Conservation (phyloP, 2,888 invertebrate genomes). For the Drosophila yooni region DNA sequence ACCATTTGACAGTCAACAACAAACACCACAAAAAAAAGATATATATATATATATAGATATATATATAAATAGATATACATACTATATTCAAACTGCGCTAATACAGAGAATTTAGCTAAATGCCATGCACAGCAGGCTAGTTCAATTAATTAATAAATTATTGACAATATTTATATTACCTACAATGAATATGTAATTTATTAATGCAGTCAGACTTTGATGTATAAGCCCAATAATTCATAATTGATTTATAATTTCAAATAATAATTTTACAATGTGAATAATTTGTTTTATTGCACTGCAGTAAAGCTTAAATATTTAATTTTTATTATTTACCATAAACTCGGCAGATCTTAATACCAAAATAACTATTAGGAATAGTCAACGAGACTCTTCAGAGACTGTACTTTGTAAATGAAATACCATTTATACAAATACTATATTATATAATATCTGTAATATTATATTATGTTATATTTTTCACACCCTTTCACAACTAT, state of each 20-base stretch:
- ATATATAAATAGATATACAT: too few species aligned
- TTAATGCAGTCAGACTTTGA: neutral
- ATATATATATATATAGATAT: neutral
- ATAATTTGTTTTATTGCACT: neutral
- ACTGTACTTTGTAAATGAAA: neutral
- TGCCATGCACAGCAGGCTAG: constrained; percentile 26
- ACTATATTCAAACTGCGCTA: neutral
- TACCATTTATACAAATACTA: neutral
- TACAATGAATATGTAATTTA: neutral
- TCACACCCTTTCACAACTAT: constrained; percentile 16
- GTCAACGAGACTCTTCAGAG: neutral
- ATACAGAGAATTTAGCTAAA: neutral
- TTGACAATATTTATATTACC: constrained; percentile 14
- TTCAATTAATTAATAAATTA: constrained; percentile 25
- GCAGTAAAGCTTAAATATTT: neutral
- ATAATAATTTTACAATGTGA: neutral
- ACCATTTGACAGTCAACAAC: constrained; percentile 31
- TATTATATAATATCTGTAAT: neutral
- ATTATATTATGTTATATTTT: constrained; percentile 19
- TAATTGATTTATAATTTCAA: neutral
- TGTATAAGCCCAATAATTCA: neutral
- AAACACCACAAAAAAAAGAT: constrained; percentile 8
- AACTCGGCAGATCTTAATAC: neutral
- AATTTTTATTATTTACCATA: neutral
- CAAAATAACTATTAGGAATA: neutral